These are phyloP conservation scores for Typhlichthys subterraneus DNA, from an alignment of 2,797 vertebrate genomes.

Conservation along the genomic window DNA sequence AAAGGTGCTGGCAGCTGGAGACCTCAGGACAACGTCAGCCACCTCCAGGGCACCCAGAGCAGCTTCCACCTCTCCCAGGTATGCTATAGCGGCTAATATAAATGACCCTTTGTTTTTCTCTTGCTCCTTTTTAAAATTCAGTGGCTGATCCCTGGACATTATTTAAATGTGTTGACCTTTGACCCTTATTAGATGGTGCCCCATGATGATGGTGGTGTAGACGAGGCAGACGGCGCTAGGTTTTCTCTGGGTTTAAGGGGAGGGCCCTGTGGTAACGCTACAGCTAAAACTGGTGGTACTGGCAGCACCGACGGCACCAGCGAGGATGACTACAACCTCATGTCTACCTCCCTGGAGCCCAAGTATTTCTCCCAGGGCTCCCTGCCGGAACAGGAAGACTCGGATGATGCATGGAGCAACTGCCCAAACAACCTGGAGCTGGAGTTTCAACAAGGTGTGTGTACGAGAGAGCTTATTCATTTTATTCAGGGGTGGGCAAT, in stretches of 20 bases:
- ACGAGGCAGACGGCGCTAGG: constrained; percentile 56
- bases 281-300: constrained; percentile 37
- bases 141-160: too few relatives aligned
- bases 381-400: constrained; percentile 62
- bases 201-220: constrained; percentile 34
- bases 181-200: neutral
- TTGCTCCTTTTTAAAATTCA: too few relatives aligned
- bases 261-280: constrained; percentile 58
- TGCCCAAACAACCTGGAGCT: constrained; percentile 58
- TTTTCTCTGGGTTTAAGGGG: constrained; percentile 51
- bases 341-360: constrained; percentile 72
- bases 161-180: constrained; percentile 14
- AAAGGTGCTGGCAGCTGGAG: constrained; percentile 37
- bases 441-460: constrained; percentile 71
- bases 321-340: constrained; percentile 50
- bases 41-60: constrained; percentile 57
- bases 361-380: constrained; percentile 81
- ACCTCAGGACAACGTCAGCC: constrained; percentile 47
- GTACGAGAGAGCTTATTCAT: neutral
- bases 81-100: neutral
- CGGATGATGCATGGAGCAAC: constrained; percentile 69
- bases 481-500: too few relatives aligned
- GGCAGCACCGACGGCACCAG: constrained; percentile 38
- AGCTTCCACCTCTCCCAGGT: constrained; percentile 68
- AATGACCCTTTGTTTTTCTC: neutral